phyloP scores from a whole-genome alignment of 2,888 invertebrate genomes.

The Chamaedrilus cognettii region DNA sequence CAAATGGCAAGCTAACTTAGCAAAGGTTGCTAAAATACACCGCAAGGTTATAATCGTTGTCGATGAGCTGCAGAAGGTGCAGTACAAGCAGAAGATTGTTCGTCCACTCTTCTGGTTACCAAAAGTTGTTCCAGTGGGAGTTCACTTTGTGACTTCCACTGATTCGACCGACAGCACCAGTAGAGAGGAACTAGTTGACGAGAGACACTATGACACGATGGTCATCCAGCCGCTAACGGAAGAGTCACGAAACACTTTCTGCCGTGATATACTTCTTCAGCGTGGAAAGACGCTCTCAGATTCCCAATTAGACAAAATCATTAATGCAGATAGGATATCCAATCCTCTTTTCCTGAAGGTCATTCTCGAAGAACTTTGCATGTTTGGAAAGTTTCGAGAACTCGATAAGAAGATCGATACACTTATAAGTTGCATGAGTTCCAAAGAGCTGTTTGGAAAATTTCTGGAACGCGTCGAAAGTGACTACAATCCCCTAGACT shows the following conservation, averaged over 20 bases:
- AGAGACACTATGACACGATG: background rate
- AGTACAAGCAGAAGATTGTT: constrained; percentile 12
- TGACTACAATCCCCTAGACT: constrained; percentile 18
- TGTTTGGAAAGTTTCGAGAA: constrained; percentile 50
- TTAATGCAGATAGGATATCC: constrained; percentile 41
- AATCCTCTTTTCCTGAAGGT: constrained; percentile 49
- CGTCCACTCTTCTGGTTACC: constrained; percentile 27
- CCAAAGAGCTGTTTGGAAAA: constrained; percentile 9
- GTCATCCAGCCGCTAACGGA: background rate
- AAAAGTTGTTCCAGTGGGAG: constrained; percentile 8
- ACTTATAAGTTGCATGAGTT: constrained; percentile 11
- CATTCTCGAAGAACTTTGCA: constrained; percentile 47
- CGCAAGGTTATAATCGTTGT: constrained; percentile 9
- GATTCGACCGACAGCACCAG: constrained; percentile 1
- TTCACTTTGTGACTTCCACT: constrained; percentile 19
- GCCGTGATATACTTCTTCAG: constrained; percentile 40
- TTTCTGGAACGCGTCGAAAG: constrained; percentile 21
- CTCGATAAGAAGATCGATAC: constrained; percentile 48
- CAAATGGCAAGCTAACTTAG: constrained; percentile 4
- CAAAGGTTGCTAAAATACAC: background rate
- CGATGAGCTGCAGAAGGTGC: constrained; percentile 13
- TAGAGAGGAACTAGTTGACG: constrained; percentile 11
- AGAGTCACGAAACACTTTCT: background rate
- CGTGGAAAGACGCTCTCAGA: constrained; percentile 49
- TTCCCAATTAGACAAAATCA: constrained; percentile 43